Evolutionary conservation across 2,113 vertebrate genomes (phyloP), one percentile per base, ranked within the genome.

Genomic region (Romanogobio albipinnatus): DNA sequence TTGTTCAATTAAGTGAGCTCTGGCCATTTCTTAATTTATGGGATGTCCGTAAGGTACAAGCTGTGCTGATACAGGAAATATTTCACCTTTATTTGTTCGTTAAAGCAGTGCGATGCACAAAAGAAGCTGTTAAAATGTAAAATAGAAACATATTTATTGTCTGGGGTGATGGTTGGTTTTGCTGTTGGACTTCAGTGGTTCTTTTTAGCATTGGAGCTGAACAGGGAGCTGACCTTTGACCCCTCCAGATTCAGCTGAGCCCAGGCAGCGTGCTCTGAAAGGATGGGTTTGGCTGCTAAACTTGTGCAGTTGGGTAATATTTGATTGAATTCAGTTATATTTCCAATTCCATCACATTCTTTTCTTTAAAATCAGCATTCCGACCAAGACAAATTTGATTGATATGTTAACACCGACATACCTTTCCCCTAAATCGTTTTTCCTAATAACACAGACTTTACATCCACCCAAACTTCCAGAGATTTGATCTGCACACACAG

Each of bases 1-100:
- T 43, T 86, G 88, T 91, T 92, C 89, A 91, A 90, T 92, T 92
- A 91, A 89, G n/a, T 75, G 76, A 82, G 83, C 84, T 58, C 84
- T 76, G 66, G 68, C 83, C 90, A 70, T 80, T 66, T 84, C 59
- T 68, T 74, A 58, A 51, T 89, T 89, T 80, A 90, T 58, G 76
- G 59, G 82, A 47, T 84, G 77, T 73, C 24, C 73, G 22, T 39
- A 56, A 53, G 53, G 10, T 45, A 39, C 58, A 79, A 56, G 39
- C 82, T 26, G 7, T 76, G 19, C 14, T 78, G 68, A 83, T 77
- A 82, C 80, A 22, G 7, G 71, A 49, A 85, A 70, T 88, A n/a
- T 36, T 45, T 62, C 49, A 39, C 76, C 24, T 91, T 88, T 89
- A 86, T 87, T 82, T 75, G 81, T 88, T 39, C 71, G 26, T 88